Evolutionary conservation across 1,140 invertebrate genomes (phyloP), one percentile per base, ranked within the genome.

Genomic region (Drosophila mojavensis): DNA sequence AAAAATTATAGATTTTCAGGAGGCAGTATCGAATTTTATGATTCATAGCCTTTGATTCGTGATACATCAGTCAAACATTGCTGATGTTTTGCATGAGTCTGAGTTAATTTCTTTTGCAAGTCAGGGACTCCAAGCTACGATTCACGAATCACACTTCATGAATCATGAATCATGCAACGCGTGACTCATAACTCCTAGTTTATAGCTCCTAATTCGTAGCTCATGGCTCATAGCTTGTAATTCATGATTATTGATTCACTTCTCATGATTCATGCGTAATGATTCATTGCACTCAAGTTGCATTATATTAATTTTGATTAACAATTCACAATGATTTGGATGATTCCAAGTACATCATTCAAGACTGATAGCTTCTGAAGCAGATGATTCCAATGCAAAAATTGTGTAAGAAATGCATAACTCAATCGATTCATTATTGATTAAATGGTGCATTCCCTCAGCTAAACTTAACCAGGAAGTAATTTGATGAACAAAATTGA

Each of bases 221-320:
- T 58, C 33, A 43, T 26, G 24, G 2, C 7, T 39, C 10, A 9
- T 33, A 33, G 6, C 33, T 33, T 7, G 7, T 33, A 33, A 33
- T 33, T 59, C 13, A 20, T 50, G 7, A 50, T 24, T 20, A 24
- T 26, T 24, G 10, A 5, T 24, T 48, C 17, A 9, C 2, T 7
- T 33, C 9, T 43, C 10, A 39, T 39, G 3, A 28, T 26, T 28
- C 13, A 50, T 28, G n/a, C 26, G 6, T 20, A 13, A 56, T 24
- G 28, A 20, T 55, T 55, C 33, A 55, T 54, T 13, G 7, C 26
- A 30, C 51, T 54, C 51, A 33, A 54, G n/a, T 54, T 13, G 10
- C 1, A 20, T 20, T 45, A 15, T 45, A 15, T 45, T 15, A 45
- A 17, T 45, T 17, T 15, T 45, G 43, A 45, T 45, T 15, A 45